Base-by-base conservation (phyloP, 2,888 invertebrate species). In the Taenaris catops region DNA sequence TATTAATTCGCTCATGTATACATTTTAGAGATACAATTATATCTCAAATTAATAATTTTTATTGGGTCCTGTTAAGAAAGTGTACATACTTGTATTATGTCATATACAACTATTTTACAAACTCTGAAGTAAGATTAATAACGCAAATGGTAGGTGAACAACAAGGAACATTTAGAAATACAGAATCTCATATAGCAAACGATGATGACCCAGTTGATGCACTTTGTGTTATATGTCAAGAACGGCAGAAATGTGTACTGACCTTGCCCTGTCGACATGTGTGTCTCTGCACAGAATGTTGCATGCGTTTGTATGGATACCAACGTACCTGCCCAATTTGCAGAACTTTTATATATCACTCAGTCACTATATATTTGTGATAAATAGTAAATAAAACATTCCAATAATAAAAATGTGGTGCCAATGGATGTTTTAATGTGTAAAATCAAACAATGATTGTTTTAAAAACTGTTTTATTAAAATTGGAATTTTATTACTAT, bases 251-350 rank as follows among this genome's bases (percentile, higher is more conserved):
- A 58, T 88, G 88, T 73, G 84, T 89, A 7, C 58, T 89, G 20
- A 78, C 88, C 23, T 53, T 89, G 34, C 89, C 89, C 0, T 89
- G 89, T 49, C 73, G 86, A 8, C 89, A 89, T 68, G 72, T 89
- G 8, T 89, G 89, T 47, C 58, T 89, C 18, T 89, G 89, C 51
- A 64, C 64, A 14, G 87, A 87, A 46, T 89, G 89, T 48, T 84
- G 78, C 42, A 54, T 71, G 44, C 63, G 75, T n/a, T 55, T 89
- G 2, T 80, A 79, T 64, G 71, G 73, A 9, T 86, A 80, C 53
- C 87, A 81, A 57, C 71, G 81, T 9, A 86, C 76, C 40, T 89
- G 89, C 46, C 89, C 89, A 3, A 79, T 89, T 41, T 89, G 89
- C 49, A 74, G 89, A 54, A 84, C 83, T 50, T 79, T 81, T 55